These are phyloP conservation scores for Chironex yamaguchii DNA, from an alignment of 30 jellyfish, hydroid and myxozoan genomes.

Conservation along the genomic window DNA sequence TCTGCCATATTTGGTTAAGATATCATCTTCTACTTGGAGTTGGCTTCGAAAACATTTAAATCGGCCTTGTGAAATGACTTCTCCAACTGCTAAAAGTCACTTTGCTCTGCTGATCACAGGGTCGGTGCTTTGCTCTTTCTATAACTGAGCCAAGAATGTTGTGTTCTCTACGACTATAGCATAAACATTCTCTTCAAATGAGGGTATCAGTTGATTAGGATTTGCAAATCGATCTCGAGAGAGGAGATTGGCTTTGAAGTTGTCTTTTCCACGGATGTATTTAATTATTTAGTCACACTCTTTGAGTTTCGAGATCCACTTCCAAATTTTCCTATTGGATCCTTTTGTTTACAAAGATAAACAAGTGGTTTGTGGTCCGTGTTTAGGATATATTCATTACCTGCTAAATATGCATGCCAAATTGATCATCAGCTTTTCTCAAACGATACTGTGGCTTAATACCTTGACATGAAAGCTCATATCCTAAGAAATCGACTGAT, in stretches of 20 bases:
- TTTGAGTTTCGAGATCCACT: no score
- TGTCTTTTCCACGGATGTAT: slow-evolving; percentile 6
- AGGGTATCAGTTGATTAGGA: background rate
- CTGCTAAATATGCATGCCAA: slow-evolving; percentile 6
- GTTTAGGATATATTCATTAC: background rate
- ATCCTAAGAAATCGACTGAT: slow-evolving; percentile 6
- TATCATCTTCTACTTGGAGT: background rate
- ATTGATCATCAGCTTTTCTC: slow-evolving; percentile 5
- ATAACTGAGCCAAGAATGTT: background rate
- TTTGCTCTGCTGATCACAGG: slow-evolving; percentile 22
- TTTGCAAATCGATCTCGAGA: background rate
- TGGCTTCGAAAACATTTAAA: slow-evolving; percentile 10
- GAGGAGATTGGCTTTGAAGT: background rate
- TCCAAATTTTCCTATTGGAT: slow-evolving; percentile 6
- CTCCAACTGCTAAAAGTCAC: background rate
- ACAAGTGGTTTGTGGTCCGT: slow-evolving; percentile 15
- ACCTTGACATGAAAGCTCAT: slow-evolving; percentile 51
- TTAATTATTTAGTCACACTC: background rate
- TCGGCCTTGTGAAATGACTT: slow-evolving; percentile 22
- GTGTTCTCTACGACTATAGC: slow-evolving; percentile 1
- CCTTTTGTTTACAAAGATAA: slow-evolving; percentile 3
- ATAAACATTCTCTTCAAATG: slow-evolving; percentile 5
- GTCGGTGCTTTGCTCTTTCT: slow-evolving; percentile 16
- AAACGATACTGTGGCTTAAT: slow-evolving; percentile 39
- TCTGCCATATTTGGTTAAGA: background rate